Conservation (phyloP, 2,888 invertebrate species). For the Tethea ocularis region DNA sequence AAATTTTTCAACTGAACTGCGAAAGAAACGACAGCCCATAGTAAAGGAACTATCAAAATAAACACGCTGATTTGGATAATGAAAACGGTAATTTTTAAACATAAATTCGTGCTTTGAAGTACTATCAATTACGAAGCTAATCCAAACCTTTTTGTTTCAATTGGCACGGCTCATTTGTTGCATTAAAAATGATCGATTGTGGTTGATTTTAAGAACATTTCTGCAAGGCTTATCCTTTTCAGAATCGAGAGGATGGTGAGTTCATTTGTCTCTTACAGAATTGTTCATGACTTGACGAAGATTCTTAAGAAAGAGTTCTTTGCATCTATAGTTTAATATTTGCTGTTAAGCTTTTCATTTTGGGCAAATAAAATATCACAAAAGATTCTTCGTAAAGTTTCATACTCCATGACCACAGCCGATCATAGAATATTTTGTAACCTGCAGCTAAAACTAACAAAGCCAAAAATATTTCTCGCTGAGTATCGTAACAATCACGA, state of each 20-base stretch:
- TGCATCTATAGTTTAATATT: conserved; percentile 14
- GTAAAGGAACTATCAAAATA: conserved; percentile 23
- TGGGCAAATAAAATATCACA: conserved; percentile 16
- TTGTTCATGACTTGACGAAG: conserved; percentile 67
- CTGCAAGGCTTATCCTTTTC: conserved; percentile 76
- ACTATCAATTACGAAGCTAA: conserved; percentile 10
- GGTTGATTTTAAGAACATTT: conserved; percentile 62
- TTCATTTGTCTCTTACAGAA: conserved; percentile 68
- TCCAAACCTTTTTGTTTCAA: background rate
- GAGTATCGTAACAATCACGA: background rate
- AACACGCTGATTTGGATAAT: conserved; percentile 36
- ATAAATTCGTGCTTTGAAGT: conserved; percentile 40
- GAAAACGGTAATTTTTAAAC: conserved; percentile 54
- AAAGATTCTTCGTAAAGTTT: conserved; percentile 62
- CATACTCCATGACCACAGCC: conserved; percentile 57
- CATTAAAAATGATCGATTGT: conserved; percentile 46
- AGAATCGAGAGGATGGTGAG: conserved; percentile 80
- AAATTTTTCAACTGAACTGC: conserved; percentile 69
- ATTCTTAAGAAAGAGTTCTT: conserved; percentile 41
- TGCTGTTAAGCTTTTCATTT: conserved; percentile 7
- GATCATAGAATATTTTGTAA: conserved; percentile 25
- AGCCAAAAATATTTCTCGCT: background rate
- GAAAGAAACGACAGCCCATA: conserved; percentile 56
- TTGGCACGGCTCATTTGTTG: conserved; percentile 9
- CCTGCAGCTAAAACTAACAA: background rate